Conservation (phyloP, 1,140 invertebrate species). For the Sminthurides bifidus region DNA sequence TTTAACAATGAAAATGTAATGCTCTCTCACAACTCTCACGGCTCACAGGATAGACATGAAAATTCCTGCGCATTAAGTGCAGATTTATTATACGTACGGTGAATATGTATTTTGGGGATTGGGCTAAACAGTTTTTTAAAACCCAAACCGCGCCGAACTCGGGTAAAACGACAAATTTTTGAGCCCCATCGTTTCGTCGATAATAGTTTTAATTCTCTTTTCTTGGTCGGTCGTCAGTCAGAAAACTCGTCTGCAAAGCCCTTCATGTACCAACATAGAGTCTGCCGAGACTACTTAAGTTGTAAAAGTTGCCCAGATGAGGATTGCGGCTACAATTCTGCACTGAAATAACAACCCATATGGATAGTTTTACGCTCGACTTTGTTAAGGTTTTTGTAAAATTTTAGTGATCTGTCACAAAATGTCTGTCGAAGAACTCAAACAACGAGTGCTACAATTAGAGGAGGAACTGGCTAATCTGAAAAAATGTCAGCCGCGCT, state of each 20-base stretch:
- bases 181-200: too few species aligned
- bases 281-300: background rate
- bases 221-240: background rate
- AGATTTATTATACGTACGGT: too few species aligned
- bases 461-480: conserved; percentile 44
- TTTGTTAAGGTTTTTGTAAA: background rate
- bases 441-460: conserved; percentile 42
- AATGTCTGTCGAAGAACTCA: conserved; percentile 38
- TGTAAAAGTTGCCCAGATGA: background rate
- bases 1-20: too few species aligned
- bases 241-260: background rate
- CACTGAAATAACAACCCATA: too few species aligned
- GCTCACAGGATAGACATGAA: too few species aligned
- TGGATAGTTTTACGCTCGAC: background rate
- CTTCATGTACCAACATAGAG: background rate
- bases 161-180: too few species aligned
- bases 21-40: too few species aligned
- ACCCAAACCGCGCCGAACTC: too few species aligned
- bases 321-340: too few species aligned
- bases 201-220: conserved; percentile 7
- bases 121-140: too few species aligned
- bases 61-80: too few species aligned
- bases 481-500: conserved; percentile 29
- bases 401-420: background rate
- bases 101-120: too few species aligned